Percentiles rank a stretch among this genome's conserved stretches.
phyloP scores from a whole-genome alignment of 2,797 vertebrate genomes.

The Podarcis siculus region DNA sequence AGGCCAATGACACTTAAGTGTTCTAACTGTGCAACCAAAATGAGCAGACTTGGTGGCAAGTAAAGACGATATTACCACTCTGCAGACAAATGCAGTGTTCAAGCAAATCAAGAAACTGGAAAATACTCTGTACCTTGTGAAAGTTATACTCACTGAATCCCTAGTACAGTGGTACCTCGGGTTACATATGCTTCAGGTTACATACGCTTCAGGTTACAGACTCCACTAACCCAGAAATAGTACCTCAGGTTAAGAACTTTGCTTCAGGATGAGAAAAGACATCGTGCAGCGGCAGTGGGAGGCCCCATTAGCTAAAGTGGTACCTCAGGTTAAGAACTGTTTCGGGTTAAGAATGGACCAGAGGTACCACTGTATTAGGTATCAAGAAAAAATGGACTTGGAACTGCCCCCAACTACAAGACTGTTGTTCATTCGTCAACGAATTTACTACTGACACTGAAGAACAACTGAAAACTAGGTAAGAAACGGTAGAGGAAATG shows the following conservation, averaged over 20 bases:
- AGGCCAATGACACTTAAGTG: neutral
- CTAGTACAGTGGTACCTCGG: neutral
- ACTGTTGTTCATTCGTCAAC: neutral
- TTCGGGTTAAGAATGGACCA: too few species aligned
- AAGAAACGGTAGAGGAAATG: neutral
- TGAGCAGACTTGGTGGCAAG: neutral
- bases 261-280: too few species aligned
- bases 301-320: too few species aligned
- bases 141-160: neutral
- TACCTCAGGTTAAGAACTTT: too few species aligned
- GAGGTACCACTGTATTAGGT: neutral
- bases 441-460: neutral
- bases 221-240: too few species aligned
- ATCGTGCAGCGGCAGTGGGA: too few species aligned
- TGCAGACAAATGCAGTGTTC: neutral
- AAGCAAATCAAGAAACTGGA: neutral
- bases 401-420: neutral
- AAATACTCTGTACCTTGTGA: neutral
- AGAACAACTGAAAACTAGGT: neutral
- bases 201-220: too few species aligned
- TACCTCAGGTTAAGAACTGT: too few species aligned
- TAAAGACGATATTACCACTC: neutral
- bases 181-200: too few species aligned
- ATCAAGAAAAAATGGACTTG: neutral
- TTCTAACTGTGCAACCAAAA: slow-evolving; percentile 36